Percentiles rank a stretch among this genome's conserved stretches.
phyloP scores from a whole-genome alignment of 2,797 vertebrate genomes.

The Australoheros facetus region DNA sequence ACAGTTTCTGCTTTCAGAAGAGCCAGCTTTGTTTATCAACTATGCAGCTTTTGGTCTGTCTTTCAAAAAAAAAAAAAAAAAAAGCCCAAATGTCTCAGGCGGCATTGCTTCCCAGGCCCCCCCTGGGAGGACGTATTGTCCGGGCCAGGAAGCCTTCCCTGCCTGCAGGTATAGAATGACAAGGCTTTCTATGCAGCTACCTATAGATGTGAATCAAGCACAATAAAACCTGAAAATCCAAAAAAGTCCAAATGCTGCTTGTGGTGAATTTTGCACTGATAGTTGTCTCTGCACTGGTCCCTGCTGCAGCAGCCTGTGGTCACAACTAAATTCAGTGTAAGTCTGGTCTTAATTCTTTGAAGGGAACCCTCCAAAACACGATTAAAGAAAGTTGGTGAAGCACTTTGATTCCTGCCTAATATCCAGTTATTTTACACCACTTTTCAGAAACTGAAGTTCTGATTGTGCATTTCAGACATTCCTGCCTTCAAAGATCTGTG shows the following conservation, averaged over 20 bases:
- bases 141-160: slow-evolving; percentile 77
- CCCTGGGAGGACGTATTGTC: slow-evolving; percentile 82
- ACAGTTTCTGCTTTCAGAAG: slow-evolving; percentile 71
- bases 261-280: slow-evolving; percentile 34
- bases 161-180: slow-evolving; percentile 82
- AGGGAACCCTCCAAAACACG: neutral
- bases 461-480: neutral
- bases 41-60: slow-evolving; percentile 66
- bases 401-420: neutral
- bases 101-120: slow-evolving; percentile 79
- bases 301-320: slow-evolving; percentile 18
- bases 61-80: slow-evolving; percentile 51
- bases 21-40: slow-evolving; percentile 75
- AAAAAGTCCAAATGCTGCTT: slow-evolving; percentile 10
- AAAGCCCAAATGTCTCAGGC: slow-evolving; percentile 74
- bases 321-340: neutral
- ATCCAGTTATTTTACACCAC: neutral
- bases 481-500: slow-evolving; percentile 1
- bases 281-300: neutral
- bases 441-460: slow-evolving; percentile 9
- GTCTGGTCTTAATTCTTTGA: neutral
- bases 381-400: neutral
- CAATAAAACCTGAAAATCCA: slow-evolving; percentile 47
- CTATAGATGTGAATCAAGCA: slow-evolving; percentile 73
- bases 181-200: slow-evolving; percentile 76